Evolutionary conservation across 2,888 invertebrate genomes (phyloP).

Genomic region (Ernsta delagoae): DNA sequence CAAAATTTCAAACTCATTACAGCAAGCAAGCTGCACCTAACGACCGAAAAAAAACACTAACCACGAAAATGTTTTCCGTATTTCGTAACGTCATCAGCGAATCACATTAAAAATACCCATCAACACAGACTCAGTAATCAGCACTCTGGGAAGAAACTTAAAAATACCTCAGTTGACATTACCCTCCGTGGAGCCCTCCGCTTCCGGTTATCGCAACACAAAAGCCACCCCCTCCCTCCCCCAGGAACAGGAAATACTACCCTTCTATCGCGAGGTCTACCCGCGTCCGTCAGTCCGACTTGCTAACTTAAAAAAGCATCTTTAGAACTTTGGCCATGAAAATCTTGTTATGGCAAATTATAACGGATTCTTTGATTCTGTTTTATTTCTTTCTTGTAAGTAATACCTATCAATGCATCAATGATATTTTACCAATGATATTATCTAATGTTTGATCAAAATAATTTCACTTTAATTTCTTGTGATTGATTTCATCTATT

Average conservation of each 20-base stretch:
- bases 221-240: constrained; percentile 60
- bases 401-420: too few relatives aligned
- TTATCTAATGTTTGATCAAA: too few relatives aligned
- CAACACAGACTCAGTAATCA: constrained; percentile 61
- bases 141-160: constrained; percentile 72
- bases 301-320: constrained; percentile 60
- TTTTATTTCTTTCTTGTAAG: too few relatives aligned
- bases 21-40: not conserved
- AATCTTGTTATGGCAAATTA: constrained; percentile 59
- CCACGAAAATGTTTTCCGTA: constrained; percentile 29
- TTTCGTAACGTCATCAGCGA: constrained; percentile 34
- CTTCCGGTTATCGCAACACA: constrained; percentile 84
- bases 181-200: constrained; percentile 80
- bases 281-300: constrained; percentile 64
- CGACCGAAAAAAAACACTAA: constrained; percentile 18
- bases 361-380: not conserved
- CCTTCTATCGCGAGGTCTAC: constrained; percentile 83
- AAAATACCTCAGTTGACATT: constrained; percentile 80
- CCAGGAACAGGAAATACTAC: constrained; percentile 81
- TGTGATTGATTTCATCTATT: too few relatives aligned
- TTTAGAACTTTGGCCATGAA: constrained; percentile 60
- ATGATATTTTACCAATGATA: too few relatives aligned
- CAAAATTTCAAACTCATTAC: constrained; percentile 13
- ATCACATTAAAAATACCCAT: constrained; percentile 50
- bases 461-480: too few relatives aligned